Evolutionary conservation across 1,140 invertebrate genomes (phyloP).

Genomic region (Thaumatotibia leucotreta): DNA sequence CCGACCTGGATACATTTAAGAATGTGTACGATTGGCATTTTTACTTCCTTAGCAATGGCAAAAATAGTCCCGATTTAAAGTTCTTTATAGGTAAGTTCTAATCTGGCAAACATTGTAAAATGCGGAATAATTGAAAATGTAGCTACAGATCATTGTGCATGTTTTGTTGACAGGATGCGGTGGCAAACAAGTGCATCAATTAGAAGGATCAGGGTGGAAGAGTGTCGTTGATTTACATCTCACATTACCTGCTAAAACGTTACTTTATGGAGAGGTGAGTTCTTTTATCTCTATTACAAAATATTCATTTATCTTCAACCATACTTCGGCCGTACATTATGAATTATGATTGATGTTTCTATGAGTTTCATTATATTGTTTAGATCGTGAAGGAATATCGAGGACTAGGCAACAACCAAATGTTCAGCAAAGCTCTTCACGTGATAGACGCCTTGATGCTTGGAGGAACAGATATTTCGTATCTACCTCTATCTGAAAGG

Average conservation of each 20-base stretch:
- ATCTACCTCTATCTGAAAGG: conserved; percentile 82
- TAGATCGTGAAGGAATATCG: conserved; percentile 84
- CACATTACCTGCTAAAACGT: conserved; percentile 57
- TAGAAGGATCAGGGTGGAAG: conserved; percentile 45
- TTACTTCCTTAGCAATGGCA: conserved; percentile 78
- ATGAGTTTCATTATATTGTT: too few species aligned
- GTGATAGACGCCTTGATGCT: conserved; percentile 90
- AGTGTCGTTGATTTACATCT: conserved; percentile 43
- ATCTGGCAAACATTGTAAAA: too few species aligned
- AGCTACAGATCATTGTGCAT: too few species aligned
- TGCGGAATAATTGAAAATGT: too few species aligned
- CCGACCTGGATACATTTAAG: conserved; percentile 52
- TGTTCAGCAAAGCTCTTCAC: conserved; percentile 83
- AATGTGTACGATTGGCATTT: conserved; percentile 84
- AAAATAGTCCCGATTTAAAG: conserved; percentile 72
- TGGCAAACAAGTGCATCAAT: conserved; percentile 56
- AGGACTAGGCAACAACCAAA: conserved; percentile 80
- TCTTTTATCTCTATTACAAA: background rate
- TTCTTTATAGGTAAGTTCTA: conserved; percentile 77
- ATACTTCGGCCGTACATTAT: too few species aligned
- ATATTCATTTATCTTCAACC: too few species aligned
- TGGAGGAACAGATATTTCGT: conserved; percentile 85
- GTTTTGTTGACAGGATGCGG: conserved; percentile 48
- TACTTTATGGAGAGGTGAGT: conserved; percentile 62
- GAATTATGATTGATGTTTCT: too few species aligned